Evolutionary conservation across 2,113 vertebrate species (phyloP), one percentile per base, ranked within the genome.

Genomic region (Colossoma macropomum): DNA sequence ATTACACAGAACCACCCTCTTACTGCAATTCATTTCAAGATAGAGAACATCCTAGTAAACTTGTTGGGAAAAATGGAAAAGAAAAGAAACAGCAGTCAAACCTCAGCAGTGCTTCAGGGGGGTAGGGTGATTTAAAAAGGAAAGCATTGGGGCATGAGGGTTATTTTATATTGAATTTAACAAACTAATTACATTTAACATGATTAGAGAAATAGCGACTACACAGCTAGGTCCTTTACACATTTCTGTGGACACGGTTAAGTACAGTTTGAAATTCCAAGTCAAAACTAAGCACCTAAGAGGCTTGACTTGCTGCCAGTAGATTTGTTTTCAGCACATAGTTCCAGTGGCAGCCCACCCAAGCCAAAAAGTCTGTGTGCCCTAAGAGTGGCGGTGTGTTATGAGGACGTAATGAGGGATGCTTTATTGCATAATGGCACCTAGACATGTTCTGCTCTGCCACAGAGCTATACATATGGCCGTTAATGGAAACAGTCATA

Each of bases 401-500:
- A 45, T 72, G 28, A 56, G 63, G 25, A 69, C 32, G 48, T 56
- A 75, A 69, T 69, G 73, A 52, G 81, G 56, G 62, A 82, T 75
- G 45, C 60, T 66, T 65, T 66, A 66, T 68, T 75, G 76, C 48
- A 60, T 65, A 75, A 75, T 52, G 69, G 70, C 73, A 28, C 75
- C 68, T 48, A 38, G n/a, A 25, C 65, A 34, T 71, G 71, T 56
- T 60, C 30, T 28, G 41, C 34, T 85, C 65, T 66, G 45, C 73
- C 30, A 38, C 19, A 72, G 59, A 82, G 70, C 48, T 65, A 41
- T 77, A 74, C 60, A 71, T 59, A 48, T 25, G 62, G 75, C 75
- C 59, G 25, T 17, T 65, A 74, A 73, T 45, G 34, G 62, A 79
- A 41, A 34, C 25, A 34, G 70, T 52, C 30, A 27, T 62, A 41